These are phyloP conservation scores for Leucosticte australis DNA, from an alignment of 2,113 vertebrate species.

Conservation along the genomic window DNA sequence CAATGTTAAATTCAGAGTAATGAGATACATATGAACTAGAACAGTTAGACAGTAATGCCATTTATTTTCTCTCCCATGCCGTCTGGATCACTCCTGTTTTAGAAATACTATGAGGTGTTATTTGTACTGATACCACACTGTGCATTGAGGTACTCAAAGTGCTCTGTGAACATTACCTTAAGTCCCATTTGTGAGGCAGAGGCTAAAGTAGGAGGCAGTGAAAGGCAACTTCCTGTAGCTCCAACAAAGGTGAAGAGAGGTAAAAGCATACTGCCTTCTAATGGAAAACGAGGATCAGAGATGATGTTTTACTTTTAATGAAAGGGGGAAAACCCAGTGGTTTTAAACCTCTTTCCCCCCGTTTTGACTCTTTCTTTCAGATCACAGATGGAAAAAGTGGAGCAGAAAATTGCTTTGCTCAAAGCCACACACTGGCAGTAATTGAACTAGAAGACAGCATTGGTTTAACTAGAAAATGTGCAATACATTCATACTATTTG, in stretches of 20 bases:
- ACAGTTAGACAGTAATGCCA: not conserved
- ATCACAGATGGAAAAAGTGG: slow-evolving; percentile 54
- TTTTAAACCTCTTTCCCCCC: not conserved
- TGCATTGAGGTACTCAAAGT: not conserved
- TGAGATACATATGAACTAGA: not conserved
- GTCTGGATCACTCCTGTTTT: not conserved
- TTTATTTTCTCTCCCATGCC: not conserved
- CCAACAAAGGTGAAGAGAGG: not conserved
- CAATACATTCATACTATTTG: not conserved
- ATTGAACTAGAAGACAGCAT: not conserved
- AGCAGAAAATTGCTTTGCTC: slow-evolving; percentile 61
- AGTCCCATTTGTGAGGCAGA: not conserved
- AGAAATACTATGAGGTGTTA: not conserved
- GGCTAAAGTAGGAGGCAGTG: not conserved
- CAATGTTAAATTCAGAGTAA: not conserved
- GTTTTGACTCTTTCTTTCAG: not conserved
- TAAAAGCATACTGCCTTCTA: not conserved
- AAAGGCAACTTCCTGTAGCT: not conserved
- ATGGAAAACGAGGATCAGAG: not conserved
- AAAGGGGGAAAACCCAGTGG: not conserved
- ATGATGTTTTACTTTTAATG: not conserved
- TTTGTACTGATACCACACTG: not conserved
- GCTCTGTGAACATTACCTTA: not conserved
- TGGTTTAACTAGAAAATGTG: slow-evolving; percentile 16
- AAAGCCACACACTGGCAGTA: slow-evolving; percentile 37